These are phyloP conservation scores for Holacanthella duospinosa DNA, from an alignment of 2,888 invertebrate genomes.

Conservation along the genomic window DNA sequence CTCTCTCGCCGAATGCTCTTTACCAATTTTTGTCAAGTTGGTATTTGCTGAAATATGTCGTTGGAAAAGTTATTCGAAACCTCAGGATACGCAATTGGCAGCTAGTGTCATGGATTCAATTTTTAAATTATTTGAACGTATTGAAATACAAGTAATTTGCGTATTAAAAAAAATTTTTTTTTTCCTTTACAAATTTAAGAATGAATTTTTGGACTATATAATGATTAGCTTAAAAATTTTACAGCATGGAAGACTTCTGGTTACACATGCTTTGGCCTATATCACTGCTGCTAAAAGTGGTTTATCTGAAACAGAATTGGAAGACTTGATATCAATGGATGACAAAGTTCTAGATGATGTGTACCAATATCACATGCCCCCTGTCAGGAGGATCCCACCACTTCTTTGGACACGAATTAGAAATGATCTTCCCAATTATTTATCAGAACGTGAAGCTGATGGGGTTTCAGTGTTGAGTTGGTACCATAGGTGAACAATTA, in stretches of 20 bases:
- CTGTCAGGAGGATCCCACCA: conserved; percentile 88
- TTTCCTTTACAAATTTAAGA: too few species aligned
- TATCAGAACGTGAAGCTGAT: conserved; percentile 93
- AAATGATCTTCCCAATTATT: conserved; percentile 90
- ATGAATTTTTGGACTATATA: too few species aligned
- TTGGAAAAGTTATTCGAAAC: conserved; percentile 93
- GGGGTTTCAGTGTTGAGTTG: conserved; percentile 97
- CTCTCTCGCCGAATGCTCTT: conserved; percentile 80
- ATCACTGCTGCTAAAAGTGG: conserved; percentile 74
- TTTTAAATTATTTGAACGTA: conserved; percentile 89
- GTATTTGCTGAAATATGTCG: conserved; percentile 87
- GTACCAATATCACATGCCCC: conserved; percentile 96
- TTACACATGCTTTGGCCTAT: conserved; percentile 88
- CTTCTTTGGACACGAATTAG: conserved; percentile 92
- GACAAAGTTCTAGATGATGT: conserved; percentile 95
- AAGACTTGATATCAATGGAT: conserved; percentile 89
- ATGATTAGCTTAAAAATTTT: too few species aligned
- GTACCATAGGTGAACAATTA: conserved; percentile 84
- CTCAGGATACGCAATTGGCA: conserved; percentile 82
- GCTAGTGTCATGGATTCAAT: conserved; percentile 94
- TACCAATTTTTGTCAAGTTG: conserved; percentile 93
- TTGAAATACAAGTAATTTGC: conserved; percentile 68
- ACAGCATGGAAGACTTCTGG: conserved; percentile 76
- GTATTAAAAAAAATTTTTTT: too few species aligned
- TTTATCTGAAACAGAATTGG: conserved; percentile 88